Base-by-base conservation (phyloP, 2,888 invertebrate species). In the Tenthredo mesomela region DNA sequence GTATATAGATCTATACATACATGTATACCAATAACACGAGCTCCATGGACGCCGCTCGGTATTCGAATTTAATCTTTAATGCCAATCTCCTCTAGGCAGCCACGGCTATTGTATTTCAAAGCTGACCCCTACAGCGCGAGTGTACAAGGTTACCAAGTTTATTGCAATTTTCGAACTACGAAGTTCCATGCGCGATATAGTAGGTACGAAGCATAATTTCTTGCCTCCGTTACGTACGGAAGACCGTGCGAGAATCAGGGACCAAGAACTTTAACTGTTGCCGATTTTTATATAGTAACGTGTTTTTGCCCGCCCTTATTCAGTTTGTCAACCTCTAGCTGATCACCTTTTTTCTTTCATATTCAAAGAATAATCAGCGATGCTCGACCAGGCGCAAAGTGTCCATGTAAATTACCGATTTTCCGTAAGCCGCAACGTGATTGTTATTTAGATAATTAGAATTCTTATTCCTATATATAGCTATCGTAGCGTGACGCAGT, bases 91-190 rank as follows among this genome's bases (percentile, higher is more conserved):
- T 83, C 78, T 29, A 47, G 78, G 61, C 80, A 80, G 80, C 82
- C 86, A 58, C 85, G 87, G 86, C 87, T 88, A 89, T 89, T 88
- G 87, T 85, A 85, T 86, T 88, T 86, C 86, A 86, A 87, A 87
- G 86, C 87, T 90, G 89, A 90, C 89, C 89, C 87, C 87, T 84
- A 86, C 71, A 86, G 84, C 87, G 87, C 87, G 87, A 88, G 86
- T 88, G 88, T 87, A 87, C 89, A 89, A 90, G 90, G 89, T 89
- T 90, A 90, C 87, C 87, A 85, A 87, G 87, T 90, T 90, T 89
- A 89, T 88, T 88, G 87, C 89, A 86, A 89, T 88, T 89, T 88
- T 87, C 87, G 86, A 87, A 89, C 88, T 87, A n/a, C 29, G 29
- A 29, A n/a, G 70, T 70, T 37, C 37, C 29, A 43, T n/a, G 84